These are phyloP conservation scores for Muntiacus muntjak DNA, from an alignment of 2,113 vertebrate genomes.

Conservation along the genomic window DNA sequence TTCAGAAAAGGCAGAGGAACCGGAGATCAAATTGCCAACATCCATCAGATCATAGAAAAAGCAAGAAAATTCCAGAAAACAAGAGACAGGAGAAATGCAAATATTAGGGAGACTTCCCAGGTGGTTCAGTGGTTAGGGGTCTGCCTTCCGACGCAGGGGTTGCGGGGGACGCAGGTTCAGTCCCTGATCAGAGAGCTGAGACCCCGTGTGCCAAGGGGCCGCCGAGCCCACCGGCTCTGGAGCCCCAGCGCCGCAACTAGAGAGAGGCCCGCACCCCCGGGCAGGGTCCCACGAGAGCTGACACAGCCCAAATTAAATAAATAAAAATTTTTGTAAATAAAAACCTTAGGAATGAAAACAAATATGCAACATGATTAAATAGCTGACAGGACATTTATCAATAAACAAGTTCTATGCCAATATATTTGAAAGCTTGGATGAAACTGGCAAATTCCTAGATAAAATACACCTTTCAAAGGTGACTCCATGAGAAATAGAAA, in stretches of 20 bases:
- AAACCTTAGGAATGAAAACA: neutral
- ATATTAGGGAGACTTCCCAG: neutral
- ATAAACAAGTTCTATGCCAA: neutral
- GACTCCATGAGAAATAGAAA: neutral
- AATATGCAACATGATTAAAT: rapidly evolving
- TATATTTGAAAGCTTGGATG: neutral
- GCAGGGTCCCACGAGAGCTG: neutral
- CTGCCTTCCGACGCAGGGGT: neutral
- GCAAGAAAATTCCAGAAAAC: neutral
- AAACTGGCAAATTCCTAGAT: neutral
- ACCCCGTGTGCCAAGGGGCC: neutral
- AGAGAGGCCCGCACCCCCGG: neutral
- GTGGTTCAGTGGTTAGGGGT: neutral
- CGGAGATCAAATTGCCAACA: neutral
- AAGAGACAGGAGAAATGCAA: neutral
- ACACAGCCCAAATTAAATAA: neutral
- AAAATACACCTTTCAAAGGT: neutral
- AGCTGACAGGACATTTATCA: neutral
- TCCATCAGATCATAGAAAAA: neutral
- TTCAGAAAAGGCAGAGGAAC: neutral
- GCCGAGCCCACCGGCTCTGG: rapidly evolving
- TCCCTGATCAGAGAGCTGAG: neutral
- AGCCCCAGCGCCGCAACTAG: neutral
- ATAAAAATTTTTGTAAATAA: neutral
- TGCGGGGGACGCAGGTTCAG: neutral